Evolutionary conservation across 2,113 vertebrate species (phyloP), one percentile per base, ranked within the genome.

Genomic region (Eublepharis macularius): DNA sequence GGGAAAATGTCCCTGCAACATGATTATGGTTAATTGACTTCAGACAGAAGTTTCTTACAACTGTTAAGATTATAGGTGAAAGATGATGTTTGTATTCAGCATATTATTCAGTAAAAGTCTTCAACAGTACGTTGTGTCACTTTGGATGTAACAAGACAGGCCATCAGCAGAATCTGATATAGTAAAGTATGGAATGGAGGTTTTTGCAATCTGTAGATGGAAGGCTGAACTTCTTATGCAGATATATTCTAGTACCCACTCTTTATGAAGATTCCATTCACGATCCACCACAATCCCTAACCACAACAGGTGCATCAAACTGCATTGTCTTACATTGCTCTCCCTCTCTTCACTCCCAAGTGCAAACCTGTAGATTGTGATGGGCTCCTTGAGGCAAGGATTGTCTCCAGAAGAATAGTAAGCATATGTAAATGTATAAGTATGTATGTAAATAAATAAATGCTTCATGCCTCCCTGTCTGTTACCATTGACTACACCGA

Each of bases 1-100:
- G 17, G 14, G 4, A 8, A 36, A 36, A 39, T 21, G 34, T 13
- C 65, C 29, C 65, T 32, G 26, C n/a, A 68, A 68, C 11, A 90
- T 86, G 88, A 83, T 91, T 89, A 84, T 87, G 88, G 94, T 94
- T 93, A 96, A 92, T 78, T 70, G 86, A 84, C 88, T 80, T 85
- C 88, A 81, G 66, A 10, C 93, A 90, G 89, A 57, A 81, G 49
- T 32, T 43, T 82, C 87, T 83, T 85, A 91, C 90, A 76, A 92
- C 90, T 87, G 86, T 88, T 75, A 90, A 87, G 43, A 73, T 51
- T 54, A 11, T 8, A 5, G 2, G 1, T 12, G 57, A 36, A 90
- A 80, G 68, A 57, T 83, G 29, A 1, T 69, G 10, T 80, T 89
- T 82, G 84, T 66, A 80, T 76, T 36, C 36, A 29, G 75, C 1